Base-by-base conservation (phyloP, 2,113 vertebrate genomes). In the Todiramphus saurophagus region DNA sequence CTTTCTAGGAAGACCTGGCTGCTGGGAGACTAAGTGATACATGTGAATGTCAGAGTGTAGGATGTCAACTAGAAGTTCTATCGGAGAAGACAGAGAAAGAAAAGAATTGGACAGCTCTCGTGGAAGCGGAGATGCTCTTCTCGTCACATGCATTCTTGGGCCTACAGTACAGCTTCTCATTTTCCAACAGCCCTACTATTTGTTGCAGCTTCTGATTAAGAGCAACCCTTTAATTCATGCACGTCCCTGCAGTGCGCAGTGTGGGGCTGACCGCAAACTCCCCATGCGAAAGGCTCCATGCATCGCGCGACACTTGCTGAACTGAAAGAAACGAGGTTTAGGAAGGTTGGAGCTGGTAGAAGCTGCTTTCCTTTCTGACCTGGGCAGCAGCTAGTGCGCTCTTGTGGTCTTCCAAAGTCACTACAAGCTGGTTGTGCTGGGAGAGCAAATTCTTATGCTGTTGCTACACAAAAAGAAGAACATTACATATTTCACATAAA, bases 361-460 rank as follows among this genome's bases (percentile, higher is more conserved):
- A 91, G 97, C 97, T 94, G 96, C 95, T 94, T 90, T 96, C 91
- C 77, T 76, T 94, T 94, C 98, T 98, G 96, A 99, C 99, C 99
- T 99, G 99, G 78, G 99, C 99, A 95, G 98, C 98, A 87, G 98
- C 98, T 97, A 99, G 99, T 50, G 99, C 99, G 98, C 99, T 99
- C 99, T 99, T 99, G 99, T 99, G 99, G 98, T 99, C 99, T 97
- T 99, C 98, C 97, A 99, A 92, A 77, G 98, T 99, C 98, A 99
- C 97, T 98, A 98, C 98, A 96, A 99, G 98, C 90, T 99, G 98
- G 89, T 99, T 98, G 82, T 99, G 99, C 35, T 99, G 96, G 35
- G 98, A 97, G 97, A 99, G 98, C 96, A 99, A 98, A 95, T 98
- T 98, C 98, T 99, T 99, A 98, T 99, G 99, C 95, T 99, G 98